phyloP scores from a whole-genome alignment of 2,888 invertebrate genomes.

The Dioctria linearis region DNA sequence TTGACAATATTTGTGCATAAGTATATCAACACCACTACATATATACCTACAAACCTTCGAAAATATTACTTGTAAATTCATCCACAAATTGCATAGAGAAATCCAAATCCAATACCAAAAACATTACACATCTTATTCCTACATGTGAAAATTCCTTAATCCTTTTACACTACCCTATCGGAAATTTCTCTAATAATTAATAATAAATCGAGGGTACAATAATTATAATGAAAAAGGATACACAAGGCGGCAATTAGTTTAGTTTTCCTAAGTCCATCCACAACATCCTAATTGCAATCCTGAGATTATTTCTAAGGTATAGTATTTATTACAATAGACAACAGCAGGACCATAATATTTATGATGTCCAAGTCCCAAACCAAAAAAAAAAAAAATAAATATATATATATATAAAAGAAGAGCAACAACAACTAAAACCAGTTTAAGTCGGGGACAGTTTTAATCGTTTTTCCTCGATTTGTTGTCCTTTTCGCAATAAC shows the following conservation, averaged over 20 bases:
- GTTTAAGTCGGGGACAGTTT: slow-evolving; percentile 16
- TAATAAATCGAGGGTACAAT: slow-evolving; percentile 27
- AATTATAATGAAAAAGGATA: slow-evolving; percentile 43
- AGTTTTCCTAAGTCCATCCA: slow-evolving; percentile 13
- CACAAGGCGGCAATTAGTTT: slow-evolving; percentile 41
- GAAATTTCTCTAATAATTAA: slow-evolving; percentile 28
- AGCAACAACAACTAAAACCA: slow-evolving; percentile 5
- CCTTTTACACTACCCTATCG: not conserved
- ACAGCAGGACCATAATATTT: slow-evolving; percentile 6
- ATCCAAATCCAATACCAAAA: too few relatives aligned
- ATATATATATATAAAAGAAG: not conserved
- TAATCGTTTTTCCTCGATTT: slow-evolving; percentile 42
- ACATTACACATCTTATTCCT: too few relatives aligned
- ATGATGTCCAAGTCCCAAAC: not conserved
- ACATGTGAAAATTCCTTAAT: not conserved
- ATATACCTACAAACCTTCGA: too few relatives aligned
- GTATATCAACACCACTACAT: too few relatives aligned
- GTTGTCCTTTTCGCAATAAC: slow-evolving; percentile 19
- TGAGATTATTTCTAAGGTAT: slow-evolving; percentile 27
- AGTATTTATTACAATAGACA: not conserved
- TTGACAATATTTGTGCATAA: too few relatives aligned
- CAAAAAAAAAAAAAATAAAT: too few relatives aligned
- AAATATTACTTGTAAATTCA: too few relatives aligned
- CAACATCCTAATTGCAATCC: slow-evolving; percentile 34
- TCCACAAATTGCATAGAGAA: too few relatives aligned